Conservation (phyloP, 2,113 vertebrate genomes). For the Pangasianodon gigas region DNA sequence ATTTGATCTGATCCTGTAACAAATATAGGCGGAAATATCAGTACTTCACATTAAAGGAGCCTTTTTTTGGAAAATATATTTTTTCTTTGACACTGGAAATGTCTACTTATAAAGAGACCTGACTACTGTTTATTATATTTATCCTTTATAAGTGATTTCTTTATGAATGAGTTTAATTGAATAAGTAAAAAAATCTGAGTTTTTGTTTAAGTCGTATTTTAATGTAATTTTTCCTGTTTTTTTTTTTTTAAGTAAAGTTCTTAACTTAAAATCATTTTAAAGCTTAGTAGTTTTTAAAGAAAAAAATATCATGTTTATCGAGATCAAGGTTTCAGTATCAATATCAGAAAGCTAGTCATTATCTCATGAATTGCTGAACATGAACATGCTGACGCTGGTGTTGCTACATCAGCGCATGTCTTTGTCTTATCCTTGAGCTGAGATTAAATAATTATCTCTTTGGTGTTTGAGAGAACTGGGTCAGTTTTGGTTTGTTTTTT, state of each 20-base stretch:
- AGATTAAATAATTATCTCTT: neutral
- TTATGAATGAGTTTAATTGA: neutral
- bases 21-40: neutral
- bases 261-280: no score
- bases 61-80: neutral
- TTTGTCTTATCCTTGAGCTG: constrained; percentile 58
- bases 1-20: neutral
- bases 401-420: constrained; percentile 57
- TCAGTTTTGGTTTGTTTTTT: neutral
- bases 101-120: neutral
- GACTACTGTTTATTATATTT: neutral
- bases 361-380: no score
- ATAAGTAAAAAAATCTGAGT: no score
- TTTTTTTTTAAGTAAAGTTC: no score
- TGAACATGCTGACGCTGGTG: neutral
- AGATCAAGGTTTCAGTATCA: neutral
- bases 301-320: neutral
- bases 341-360: neutral
- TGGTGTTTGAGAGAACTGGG: constrained; percentile 58
- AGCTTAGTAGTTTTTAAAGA: neutral
- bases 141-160: neutral
- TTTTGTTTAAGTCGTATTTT: no score
- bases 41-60: neutral
- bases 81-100: neutral
- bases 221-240: neutral